Evolutionary conservation across 1,140 invertebrate genomes (phyloP).

Genomic region (Solen grandis): DNA sequence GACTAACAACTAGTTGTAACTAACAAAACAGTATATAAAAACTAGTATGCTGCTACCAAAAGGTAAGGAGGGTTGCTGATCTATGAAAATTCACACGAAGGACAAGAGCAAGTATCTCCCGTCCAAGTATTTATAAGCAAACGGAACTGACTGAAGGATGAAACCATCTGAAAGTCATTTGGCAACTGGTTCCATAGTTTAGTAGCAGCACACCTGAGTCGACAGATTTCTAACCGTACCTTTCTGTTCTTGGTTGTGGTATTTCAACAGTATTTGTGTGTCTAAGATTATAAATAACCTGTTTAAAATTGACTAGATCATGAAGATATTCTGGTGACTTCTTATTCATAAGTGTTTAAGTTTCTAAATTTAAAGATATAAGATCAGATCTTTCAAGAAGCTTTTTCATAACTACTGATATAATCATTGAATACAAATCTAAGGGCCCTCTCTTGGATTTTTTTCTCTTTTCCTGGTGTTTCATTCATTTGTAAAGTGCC

Average conservation of each 20-base stretch:
- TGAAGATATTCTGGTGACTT: not conserved
- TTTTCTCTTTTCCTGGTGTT: slow-evolving; percentile 37
- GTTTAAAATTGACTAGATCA: slow-evolving; percentile 23
- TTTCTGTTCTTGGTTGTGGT: slow-evolving; percentile 31
- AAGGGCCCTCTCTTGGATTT: slow-evolving; percentile 35
- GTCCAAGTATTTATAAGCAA: slow-evolving; percentile 6
- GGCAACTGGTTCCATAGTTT: too few species aligned
- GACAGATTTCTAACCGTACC: slow-evolving; percentile 35
- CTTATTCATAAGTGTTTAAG: slow-evolving; percentile 22
- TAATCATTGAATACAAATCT: slow-evolving; percentile 18
- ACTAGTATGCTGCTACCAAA: too few species aligned
- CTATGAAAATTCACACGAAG: too few species aligned
- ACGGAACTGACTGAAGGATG: slow-evolving; percentile 26
- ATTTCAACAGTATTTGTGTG: slow-evolving; percentile 31
- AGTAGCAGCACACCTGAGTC: slow-evolving; percentile 25
- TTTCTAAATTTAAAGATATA: slow-evolving; percentile 26
- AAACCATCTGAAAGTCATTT: slow-evolving; percentile 5
- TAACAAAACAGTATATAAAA: too few species aligned
- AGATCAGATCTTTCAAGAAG: slow-evolving; percentile 6
- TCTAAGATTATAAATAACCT: slow-evolving; percentile 26
- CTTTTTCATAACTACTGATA: slow-evolving; percentile 8
- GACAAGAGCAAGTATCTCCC: too few species aligned
- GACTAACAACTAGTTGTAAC: too few species aligned
- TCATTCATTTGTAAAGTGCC: slow-evolving; percentile 33
- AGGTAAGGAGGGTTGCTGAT: too few species aligned